phyloP scores from a whole-genome alignment of 2,113 vertebrate genomes.

The Peromyscus maniculatus region DNA sequence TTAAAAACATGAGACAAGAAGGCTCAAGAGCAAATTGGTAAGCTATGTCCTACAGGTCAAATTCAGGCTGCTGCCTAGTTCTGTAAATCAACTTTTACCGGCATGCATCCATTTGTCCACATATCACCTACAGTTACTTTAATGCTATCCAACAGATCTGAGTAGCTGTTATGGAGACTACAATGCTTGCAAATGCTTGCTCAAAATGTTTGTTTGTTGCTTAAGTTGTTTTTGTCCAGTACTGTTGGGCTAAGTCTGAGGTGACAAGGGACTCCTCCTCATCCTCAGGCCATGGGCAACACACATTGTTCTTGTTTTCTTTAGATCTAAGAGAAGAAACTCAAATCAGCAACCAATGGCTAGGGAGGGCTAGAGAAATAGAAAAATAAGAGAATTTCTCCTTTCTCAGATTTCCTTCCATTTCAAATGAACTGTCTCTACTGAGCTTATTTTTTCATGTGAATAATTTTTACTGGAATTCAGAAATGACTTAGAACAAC shows the following conservation, averaged over 20 bases:
- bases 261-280: background rate
- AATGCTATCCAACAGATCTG: background rate
- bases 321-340: background rate
- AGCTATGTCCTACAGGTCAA: background rate
- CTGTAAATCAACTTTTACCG: constrained; percentile 47
- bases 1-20: constrained; percentile 60
- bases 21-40: background rate
- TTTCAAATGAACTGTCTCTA: constrained; percentile 47
- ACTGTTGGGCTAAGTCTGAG: background rate
- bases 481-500: constrained; percentile 57
- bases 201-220: background rate
- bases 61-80: background rate
- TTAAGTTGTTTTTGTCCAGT: background rate
- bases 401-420: background rate
- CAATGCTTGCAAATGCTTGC: background rate
- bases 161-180: background rate
- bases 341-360: background rate
- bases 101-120: background rate
- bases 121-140: background rate
- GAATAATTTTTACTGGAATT: constrained; percentile 53
- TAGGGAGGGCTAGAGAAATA: background rate
- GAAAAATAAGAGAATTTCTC: background rate
- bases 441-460: background rate
- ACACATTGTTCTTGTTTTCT: background rate
- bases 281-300: background rate